Percentiles rank a stretch among this genome's conserved stretches.
phyloP scores from a whole-genome alignment of 2,797 vertebrate genomes.

The Oophaga sylvatica region DNA sequence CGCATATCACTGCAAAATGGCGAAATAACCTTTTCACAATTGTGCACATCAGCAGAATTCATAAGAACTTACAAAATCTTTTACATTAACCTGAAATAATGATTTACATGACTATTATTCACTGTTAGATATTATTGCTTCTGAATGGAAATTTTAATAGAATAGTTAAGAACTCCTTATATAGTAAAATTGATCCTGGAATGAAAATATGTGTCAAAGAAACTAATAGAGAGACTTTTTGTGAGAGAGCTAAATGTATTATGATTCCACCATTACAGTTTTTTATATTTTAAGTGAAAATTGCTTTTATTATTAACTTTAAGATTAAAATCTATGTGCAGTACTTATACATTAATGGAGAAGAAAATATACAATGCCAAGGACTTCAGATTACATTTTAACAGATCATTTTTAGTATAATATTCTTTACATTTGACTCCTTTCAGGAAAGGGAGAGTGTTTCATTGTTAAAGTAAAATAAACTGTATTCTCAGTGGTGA shows the following conservation, averaged over 20 bases:
- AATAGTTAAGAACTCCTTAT: conserved; percentile 98
- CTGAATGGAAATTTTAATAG: conserved; percentile 99
- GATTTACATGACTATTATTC: conserved; percentile 99
- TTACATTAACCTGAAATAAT: conserved; percentile 95
- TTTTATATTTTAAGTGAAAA: conserved; percentile 88
- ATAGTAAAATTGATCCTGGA: conserved; percentile 97
- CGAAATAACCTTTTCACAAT: conserved; percentile 89
- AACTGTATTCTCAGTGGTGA: conserved; percentile 28
- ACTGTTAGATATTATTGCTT: conserved; percentile 95
- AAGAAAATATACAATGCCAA: conserved; percentile 80
- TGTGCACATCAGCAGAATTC: conserved; percentile 90
- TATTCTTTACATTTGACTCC: conserved; percentile 49
- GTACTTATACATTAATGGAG: conserved; percentile 83
- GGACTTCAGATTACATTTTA: conserved; percentile 81
- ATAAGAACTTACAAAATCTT: conserved; percentile 87
- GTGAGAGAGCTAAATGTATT: conserved; percentile 85
- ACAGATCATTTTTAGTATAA: conserved; percentile 75
- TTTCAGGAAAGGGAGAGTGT: conserved; percentile 20
- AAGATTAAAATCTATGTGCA: conserved; percentile 83
- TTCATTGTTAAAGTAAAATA: conserved; percentile 45
- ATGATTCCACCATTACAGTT: conserved; percentile 85
- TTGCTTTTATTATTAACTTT: conserved; percentile 86
- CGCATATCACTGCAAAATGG: conserved; percentile 94
- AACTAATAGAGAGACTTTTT: conserved; percentile 87
- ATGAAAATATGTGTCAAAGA: conserved; percentile 96